Evolutionary conservation across 2,888 invertebrate species (phyloP).

Genomic region (Xylophagus ater): DNA sequence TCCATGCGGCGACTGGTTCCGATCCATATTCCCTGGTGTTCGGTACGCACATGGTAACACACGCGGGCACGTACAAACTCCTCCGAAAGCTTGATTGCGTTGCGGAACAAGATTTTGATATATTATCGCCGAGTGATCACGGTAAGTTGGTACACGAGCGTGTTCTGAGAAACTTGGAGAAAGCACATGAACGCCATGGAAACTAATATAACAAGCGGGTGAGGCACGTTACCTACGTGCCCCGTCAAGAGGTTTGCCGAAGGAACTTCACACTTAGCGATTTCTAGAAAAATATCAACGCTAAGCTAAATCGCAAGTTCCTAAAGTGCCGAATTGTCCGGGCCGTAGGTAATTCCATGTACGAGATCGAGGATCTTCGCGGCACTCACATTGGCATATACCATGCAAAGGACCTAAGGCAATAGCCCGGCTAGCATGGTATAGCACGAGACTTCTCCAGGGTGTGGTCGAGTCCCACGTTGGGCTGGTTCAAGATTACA

Average conservation of each 20-base stretch:
- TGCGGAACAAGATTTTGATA: neutral
- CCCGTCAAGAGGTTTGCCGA: neutral
- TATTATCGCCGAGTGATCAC: neutral
- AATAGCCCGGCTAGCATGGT: no score
- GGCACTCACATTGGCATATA: no score
- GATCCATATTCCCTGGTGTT: slow-evolving; percentile 21
- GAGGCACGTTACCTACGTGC: neutral
- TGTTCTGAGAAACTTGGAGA: neutral
- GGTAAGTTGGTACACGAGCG: neutral
- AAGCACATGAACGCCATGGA: neutral
- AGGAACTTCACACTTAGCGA: slow-evolving; percentile 4
- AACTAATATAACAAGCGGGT: neutral
- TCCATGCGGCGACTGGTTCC: slow-evolving; percentile 21
- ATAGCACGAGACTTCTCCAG: no score
- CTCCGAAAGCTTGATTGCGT: neutral
- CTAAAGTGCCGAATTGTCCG: neutral
- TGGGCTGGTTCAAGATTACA: no score
- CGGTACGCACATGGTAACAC: slow-evolving; percentile 18
- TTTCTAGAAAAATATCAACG: neutral
- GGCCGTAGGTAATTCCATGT: neutral
- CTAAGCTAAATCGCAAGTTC: slow-evolving; percentile 2
- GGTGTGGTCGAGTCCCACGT: no score
- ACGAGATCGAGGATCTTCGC: no score
- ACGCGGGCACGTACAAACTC: slow-evolving; percentile 8
- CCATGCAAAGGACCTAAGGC: no score